Conservation (phyloP, 2,113 vertebrate genomes). For the Myiopsitta monachus region DNA sequence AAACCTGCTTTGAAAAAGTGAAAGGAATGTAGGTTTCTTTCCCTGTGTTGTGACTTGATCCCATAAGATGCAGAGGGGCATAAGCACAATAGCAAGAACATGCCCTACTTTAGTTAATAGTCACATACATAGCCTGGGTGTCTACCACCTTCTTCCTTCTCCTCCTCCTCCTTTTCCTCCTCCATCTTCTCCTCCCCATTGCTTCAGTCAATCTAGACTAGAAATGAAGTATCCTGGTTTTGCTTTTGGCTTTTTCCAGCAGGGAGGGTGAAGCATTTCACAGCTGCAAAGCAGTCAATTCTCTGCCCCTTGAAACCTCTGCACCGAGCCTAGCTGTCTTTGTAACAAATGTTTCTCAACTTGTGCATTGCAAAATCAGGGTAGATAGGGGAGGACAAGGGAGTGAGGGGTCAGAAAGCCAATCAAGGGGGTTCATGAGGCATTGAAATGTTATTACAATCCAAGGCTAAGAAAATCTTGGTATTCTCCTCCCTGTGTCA, state of each 20-base stretch:
- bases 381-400: constrained; percentile 16
- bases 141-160: background rate
- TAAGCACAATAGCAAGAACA: background rate
- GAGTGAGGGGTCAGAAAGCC: constrained; percentile 53
- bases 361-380: constrained; percentile 8
- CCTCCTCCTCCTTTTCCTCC: background rate
- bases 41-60: background rate
- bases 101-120: background rate
- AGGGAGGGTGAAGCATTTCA: background rate
- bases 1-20: background rate
- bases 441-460: constrained; percentile 31
- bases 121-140: background rate
- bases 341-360: constrained; percentile 13
- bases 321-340: background rate
- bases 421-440: background rate
- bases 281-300: background rate
- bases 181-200: background rate
- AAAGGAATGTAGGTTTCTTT: background rate
- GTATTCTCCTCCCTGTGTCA: constrained; percentile 19
- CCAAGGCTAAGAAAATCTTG: constrained; percentile 39
- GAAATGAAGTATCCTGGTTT: background rate
- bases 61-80: background rate
- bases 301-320: background rate
- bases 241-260: background rate
- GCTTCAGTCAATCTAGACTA: background rate